Percentiles rank a stretch among this genome's conserved stretches.
Conservation (phyloP, 2,797 vertebrate genomes). For the Tauraco hartlaubi region DNA sequence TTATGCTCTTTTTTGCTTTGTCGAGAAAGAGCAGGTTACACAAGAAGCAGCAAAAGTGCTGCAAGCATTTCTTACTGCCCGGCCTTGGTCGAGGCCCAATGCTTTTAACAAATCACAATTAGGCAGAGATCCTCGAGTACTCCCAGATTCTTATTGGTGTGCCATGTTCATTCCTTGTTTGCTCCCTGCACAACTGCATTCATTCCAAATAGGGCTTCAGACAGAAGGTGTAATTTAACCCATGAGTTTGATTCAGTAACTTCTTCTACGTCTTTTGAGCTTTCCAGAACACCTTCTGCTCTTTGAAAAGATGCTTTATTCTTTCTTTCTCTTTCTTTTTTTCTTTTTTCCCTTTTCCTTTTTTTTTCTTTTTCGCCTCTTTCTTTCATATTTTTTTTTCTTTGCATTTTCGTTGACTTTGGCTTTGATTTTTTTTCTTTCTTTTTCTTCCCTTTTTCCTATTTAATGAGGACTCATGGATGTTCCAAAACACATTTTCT, state of each 20-base stretch:
- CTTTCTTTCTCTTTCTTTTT: background rate
- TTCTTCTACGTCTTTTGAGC: background rate
- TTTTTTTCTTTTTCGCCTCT: background rate
- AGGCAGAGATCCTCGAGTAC: conserved; percentile 26
- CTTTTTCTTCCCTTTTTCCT: background rate
- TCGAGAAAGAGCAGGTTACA: background rate
- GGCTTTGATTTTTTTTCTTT: background rate
- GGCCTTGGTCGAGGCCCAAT: background rate
- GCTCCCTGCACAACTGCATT: background rate
- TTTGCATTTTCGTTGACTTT: background rate
- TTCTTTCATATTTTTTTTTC: background rate
- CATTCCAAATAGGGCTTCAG: background rate
- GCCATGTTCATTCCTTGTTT: background rate
- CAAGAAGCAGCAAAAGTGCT: background rate
- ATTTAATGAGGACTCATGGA: background rate
- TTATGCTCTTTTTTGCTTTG: background rate
- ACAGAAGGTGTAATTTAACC: background rate
- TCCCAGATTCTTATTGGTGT: background rate
- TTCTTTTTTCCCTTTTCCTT: rapidly evolving
- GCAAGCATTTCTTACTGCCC: background rate
- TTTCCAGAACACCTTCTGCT: background rate
- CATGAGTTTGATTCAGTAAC: background rate
- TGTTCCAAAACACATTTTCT: conserved; percentile 26
- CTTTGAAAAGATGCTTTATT: background rate
- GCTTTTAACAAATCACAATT: background rate